These are phyloP conservation scores for Rotaria socialis DNA, from an alignment of 2,888 invertebrate species.

Conservation along the genomic window DNA sequence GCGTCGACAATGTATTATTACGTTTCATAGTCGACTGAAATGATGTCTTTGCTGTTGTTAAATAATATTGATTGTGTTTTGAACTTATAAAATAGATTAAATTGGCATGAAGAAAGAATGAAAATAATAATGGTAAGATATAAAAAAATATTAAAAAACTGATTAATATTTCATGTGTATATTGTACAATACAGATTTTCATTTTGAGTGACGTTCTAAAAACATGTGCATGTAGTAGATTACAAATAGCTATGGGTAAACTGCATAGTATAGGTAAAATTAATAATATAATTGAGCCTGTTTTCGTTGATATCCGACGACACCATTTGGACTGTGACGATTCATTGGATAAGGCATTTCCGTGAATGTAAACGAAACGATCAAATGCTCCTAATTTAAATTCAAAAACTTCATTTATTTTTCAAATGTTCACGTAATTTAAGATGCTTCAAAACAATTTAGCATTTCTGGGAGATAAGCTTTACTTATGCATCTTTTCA, in stretches of 20 bases:
- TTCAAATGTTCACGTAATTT: too few relatives aligned
- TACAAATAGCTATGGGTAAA: constrained; percentile 12
- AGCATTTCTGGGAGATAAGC: too few relatives aligned
- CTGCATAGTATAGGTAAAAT: background rate
- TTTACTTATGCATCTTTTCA: too few relatives aligned
- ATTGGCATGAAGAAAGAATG: constrained; percentile 8
- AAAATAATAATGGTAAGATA: background rate
- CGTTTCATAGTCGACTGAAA: background rate
- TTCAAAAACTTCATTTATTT: too few relatives aligned
- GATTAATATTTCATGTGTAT: background rate
- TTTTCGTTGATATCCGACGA: background rate
- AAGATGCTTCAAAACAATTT: too few relatives aligned
- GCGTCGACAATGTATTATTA: background rate
- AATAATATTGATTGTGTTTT: background rate
- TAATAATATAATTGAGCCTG: background rate
- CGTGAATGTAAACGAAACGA: constrained; percentile 30
- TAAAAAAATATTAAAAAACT: background rate
- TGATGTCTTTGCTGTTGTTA: background rate
- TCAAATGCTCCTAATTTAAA: constrained; percentile 6
- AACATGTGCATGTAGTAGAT: constrained; percentile 4
- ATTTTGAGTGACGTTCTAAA: background rate
- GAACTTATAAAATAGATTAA: constrained; percentile 1
- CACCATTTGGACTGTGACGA: background rate
- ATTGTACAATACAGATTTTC: constrained; percentile 15
- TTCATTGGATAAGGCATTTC: background rate